phyloP scores from a whole-genome alignment of 2,888 invertebrate species.

The Sinopyrophorus schimmeli region DNA sequence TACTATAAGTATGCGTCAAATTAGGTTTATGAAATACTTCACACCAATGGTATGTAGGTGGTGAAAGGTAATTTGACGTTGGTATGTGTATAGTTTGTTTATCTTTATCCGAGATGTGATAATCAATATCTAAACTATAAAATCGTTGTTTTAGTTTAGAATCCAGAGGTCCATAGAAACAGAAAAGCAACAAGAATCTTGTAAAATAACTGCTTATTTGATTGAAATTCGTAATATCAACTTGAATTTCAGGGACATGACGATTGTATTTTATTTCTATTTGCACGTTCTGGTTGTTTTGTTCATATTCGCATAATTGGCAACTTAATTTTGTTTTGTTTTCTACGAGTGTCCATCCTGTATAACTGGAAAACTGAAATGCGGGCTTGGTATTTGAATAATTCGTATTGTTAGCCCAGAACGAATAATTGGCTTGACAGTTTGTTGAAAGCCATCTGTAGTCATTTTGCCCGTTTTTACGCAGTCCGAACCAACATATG shows the following conservation, averaged over 20 bases:
- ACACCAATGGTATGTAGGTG: constrained; percentile 34
- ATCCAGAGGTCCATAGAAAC: constrained; percentile 1
- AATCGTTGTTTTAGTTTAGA: background rate
- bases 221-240: constrained; percentile 3
- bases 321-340: background rate
- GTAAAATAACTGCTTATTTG: constrained; percentile 7
- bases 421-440: background rate
- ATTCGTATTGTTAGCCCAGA: too few relatives aligned
- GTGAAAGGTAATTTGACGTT: too few relatives aligned
- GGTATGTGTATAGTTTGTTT: background rate
- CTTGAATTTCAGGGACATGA: background rate
- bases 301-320: constrained; percentile 1
- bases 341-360: too few relatives aligned
- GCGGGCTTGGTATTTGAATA: too few relatives aligned
- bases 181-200: background rate
- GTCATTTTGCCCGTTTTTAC: background rate
- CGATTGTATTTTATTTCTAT: background rate
- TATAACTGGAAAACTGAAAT: too few relatives aligned
- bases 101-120: background rate
- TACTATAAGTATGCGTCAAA: constrained; percentile 11
- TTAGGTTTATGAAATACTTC: constrained; percentile 29
- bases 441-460: background rate
- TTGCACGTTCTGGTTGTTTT: too few relatives aligned
- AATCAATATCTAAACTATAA: background rate
- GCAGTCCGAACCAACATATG: background rate